Evolutionary conservation across 2,888 invertebrate species (phyloP).

Genomic region (Microplitis manilae): DNA sequence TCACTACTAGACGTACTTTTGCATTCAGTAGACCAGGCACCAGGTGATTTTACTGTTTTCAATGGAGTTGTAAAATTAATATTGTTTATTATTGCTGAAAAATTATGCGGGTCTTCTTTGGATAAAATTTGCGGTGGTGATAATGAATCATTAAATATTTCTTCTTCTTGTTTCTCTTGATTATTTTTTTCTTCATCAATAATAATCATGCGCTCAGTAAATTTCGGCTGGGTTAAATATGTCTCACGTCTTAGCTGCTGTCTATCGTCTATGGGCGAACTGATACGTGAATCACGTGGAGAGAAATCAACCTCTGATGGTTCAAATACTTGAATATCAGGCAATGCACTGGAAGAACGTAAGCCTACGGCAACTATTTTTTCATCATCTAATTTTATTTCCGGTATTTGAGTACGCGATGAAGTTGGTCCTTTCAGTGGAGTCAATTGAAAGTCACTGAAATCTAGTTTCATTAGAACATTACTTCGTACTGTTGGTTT

Average conservation of each 20-base stretch:
- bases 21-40: slow-evolving; percentile 52
- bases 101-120: slow-evolving; percentile 46
- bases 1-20: slow-evolving; percentile 39
- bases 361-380: not conserved
- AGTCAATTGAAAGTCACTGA: slow-evolving; percentile 34
- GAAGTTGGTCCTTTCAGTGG: slow-evolving; percentile 3
- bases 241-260: slow-evolving; percentile 58
- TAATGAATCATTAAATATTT: slow-evolving; percentile 56
- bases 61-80: slow-evolving; percentile 56
- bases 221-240: slow-evolving; percentile 51
- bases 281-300: slow-evolving; percentile 28
- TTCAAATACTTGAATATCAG: slow-evolving; percentile 14
- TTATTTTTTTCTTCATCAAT: slow-evolving; percentile 22
- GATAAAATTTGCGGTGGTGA: slow-evolving; percentile 45
- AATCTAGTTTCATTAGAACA: slow-evolving; percentile 50
- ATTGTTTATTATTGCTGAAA: slow-evolving; percentile 60
- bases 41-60: slow-evolving; percentile 47
- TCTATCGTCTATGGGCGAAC: slow-evolving; percentile 38
- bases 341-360: slow-evolving; percentile 4
- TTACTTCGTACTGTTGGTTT: slow-evolving; percentile 50
- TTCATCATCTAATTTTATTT: not conserved
- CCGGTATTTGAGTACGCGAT: not conserved
- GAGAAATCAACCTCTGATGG: slow-evolving; percentile 34
- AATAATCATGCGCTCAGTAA: slow-evolving; percentile 20
- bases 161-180: slow-evolving; percentile 33